Base-by-base conservation (phyloP, 1,140 invertebrate genomes). In the Calosoma granatense region DNA sequence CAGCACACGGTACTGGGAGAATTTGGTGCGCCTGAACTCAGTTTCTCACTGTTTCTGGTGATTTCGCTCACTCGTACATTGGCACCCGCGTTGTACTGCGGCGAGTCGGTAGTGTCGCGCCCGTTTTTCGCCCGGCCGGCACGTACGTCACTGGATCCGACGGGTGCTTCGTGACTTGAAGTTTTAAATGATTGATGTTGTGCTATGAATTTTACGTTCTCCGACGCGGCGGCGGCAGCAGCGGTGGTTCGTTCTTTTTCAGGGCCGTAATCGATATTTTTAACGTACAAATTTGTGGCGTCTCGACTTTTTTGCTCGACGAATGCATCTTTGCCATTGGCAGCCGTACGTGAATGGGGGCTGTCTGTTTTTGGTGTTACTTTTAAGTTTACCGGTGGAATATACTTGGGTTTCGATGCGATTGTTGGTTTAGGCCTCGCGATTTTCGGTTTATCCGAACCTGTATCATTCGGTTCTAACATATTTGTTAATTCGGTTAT, bases 1-100 rank as follows among this genome's bases (percentile, higher is more conserved):
- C 70, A 72, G 51, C 70, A 72, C 6, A 72, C 68, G 9, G 70
- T 72, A 51, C 68, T 71, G 9, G 70, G 70, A 2, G 70, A 72
- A 36, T 69, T 67, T 4, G 69, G 67, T 2, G 67, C 60, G 56
- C 67, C 67, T 12, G 56, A 57, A 11, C 56, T 60, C 14, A 60
- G 51, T 43, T 67, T 64, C 36, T 65, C 59, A 19, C 59, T 56
- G 57, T 61, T 63, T 52, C 61, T 63, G 17, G 26, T 56, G 20
- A 55, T 41, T 57, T 64, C 63, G 39, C 52, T 11, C 3, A 21
- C 21, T 21, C 22, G 19, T 4, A 47, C 15, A 30, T 30, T 30
- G 14, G 26, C 14, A 6, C 6, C 26, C n/a, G n/a, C n/a, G n/a
- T n/a, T n/a, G n/a, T n/a, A n/a, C n/a, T n/a, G n/a, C n/a, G 26